Evolutionary conservation across 2,888 invertebrate species (phyloP).

Genomic region (Melinaea marsaeus): DNA sequence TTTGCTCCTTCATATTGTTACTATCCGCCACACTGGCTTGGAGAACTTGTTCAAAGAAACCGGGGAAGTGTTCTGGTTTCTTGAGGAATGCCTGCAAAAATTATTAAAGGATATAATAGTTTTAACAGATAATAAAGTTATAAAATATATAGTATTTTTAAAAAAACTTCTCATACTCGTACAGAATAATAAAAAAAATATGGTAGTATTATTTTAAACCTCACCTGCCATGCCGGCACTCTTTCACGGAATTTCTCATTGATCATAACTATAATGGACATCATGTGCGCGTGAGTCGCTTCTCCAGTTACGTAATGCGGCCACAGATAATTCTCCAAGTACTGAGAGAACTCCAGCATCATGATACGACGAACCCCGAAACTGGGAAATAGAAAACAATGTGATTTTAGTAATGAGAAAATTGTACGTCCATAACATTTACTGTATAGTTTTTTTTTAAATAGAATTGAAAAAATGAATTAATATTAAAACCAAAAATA

Average conservation of each 20-base stretch:
- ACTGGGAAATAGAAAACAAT: conserved; percentile 48
- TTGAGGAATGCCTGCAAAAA: conserved; percentile 84
- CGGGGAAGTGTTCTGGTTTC: conserved; percentile 85
- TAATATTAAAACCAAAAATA: too few relatives aligned
- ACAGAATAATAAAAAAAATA: background rate
- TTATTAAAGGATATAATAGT: background rate
- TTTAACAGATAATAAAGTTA: background rate
- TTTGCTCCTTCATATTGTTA: conserved; percentile 84
- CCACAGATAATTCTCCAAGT: conserved; percentile 98
- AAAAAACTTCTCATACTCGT: background rate
- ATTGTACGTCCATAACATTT: too few relatives aligned
- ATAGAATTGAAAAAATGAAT: too few relatives aligned
- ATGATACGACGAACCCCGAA: conserved; percentile 93
- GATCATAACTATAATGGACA: conserved; percentile 98
- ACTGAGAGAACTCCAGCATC: conserved; percentile 98
- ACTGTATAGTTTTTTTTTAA: too few relatives aligned
- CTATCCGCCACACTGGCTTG: conserved; percentile 83
- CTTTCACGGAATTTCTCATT: conserved; percentile 99
- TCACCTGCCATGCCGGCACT: conserved; percentile 94
- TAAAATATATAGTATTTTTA: background rate
- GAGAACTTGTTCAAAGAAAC: conserved; percentile 90
- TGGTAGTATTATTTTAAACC: background rate
- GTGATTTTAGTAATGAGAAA: background rate
- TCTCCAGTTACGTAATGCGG: conserved; percentile 90
- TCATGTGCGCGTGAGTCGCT: conserved; percentile 90